These are phyloP conservation scores for Lagopus muta DNA, from an alignment of 2,113 vertebrate species.

Conservation along the genomic window DNA sequence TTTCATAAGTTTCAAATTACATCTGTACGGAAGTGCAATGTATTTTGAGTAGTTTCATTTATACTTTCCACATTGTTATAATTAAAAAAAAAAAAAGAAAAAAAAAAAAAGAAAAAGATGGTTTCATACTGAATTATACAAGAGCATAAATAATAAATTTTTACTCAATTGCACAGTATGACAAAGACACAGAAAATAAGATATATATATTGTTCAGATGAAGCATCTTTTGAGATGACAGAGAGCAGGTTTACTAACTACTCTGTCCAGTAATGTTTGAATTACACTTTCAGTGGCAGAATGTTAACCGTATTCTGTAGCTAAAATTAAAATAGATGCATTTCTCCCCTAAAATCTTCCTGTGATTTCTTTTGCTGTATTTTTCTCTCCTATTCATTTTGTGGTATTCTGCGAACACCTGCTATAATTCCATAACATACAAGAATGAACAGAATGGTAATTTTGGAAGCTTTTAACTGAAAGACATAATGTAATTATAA, in stretches of 20 bases:
- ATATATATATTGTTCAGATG: neutral
- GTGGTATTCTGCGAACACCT: neutral
- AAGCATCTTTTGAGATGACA: neutral
- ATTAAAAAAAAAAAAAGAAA: conserved; percentile 52
- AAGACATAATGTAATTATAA: neutral
- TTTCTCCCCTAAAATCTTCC: neutral
- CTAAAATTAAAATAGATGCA: neutral
- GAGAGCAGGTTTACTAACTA: neutral
- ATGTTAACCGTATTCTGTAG: neutral
- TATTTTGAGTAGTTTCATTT: conserved; percentile 57
- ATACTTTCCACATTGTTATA: conserved; percentile 45
- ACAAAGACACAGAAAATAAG: too few relatives aligned
- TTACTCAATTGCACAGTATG: neutral
- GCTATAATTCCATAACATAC: neutral
- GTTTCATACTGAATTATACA: conserved; percentile 10
- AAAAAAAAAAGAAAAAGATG: conserved; percentile 7
- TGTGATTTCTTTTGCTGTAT: neutral
- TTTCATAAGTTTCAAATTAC: conserved; percentile 64
- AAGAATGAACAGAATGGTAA: conserved; percentile 1
- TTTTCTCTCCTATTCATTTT: neutral
- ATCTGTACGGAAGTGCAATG: conserved; percentile 46
- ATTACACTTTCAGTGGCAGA: neutral
- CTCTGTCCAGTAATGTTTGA: neutral
- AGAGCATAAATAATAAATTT: conserved; percentile 2
- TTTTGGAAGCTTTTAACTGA: neutral